A percentile compares a stretch with the other conserved stretches of the same genome.
Evolutionary conservation across 2,797 vertebrate genomes (phyloP).

Genomic region (Ctenopoma kingsleyae): DNA sequence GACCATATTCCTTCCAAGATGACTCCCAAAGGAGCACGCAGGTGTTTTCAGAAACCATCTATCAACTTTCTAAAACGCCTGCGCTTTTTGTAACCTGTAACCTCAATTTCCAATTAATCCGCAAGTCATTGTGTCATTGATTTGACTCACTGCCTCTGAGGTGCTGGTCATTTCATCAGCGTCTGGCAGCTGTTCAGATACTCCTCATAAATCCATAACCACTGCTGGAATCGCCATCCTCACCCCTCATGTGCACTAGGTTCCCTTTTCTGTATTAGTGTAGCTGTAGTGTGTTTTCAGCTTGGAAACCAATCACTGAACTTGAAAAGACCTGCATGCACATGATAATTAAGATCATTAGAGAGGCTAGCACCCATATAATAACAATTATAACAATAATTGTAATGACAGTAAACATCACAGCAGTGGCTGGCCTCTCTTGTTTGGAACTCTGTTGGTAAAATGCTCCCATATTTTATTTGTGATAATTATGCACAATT

Average conservation of each 20-base stretch:
- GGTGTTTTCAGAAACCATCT: constrained; percentile 28
- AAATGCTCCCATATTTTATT: background rate
- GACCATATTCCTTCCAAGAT: constrained; percentile 21
- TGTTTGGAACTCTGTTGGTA: constrained; percentile 16
- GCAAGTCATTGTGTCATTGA: constrained; percentile 26
- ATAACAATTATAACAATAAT: constrained; percentile 41
- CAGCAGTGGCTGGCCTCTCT: constrained; percentile 13
- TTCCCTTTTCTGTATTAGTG: background rate
- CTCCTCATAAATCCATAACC: constrained; percentile 35
- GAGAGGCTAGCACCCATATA: constrained; percentile 22
- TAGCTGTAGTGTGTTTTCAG: background rate
- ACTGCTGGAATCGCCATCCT: background rate
- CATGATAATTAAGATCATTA: constrained; percentile 45
- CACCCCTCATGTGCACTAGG: background rate
- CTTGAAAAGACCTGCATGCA: constrained; percentile 35
- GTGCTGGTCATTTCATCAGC: constrained; percentile 34
- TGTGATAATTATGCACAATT: constrained; percentile 7
- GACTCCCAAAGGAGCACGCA: constrained; percentile 9
- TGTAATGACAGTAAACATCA: constrained; percentile 29
- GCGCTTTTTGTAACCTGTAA: constrained; percentile 33
- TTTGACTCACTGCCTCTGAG: constrained; percentile 37
- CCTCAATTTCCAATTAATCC: constrained; percentile 53
- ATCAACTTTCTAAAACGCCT: constrained; percentile 4
- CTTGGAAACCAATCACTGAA: constrained; percentile 31
- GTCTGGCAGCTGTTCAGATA: constrained; percentile 32